Evolutionary conservation across 2,888 invertebrate species (phyloP).

Genomic region (Eulithis prunata): DNA sequence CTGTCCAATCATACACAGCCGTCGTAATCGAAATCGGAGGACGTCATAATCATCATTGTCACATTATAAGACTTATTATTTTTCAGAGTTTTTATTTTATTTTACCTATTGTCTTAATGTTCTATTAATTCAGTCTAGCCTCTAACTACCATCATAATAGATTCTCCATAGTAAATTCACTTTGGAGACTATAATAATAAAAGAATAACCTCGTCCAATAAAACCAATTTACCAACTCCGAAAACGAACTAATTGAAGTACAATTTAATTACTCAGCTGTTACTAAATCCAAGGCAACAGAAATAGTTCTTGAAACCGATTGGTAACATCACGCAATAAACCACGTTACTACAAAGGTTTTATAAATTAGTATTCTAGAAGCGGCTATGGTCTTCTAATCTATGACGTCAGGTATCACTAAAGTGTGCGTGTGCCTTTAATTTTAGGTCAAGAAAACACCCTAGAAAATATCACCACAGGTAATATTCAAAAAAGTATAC

Average conservation of each 20-base stretch:
- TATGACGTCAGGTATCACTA: neutral
- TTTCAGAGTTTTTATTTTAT: too few relatives aligned
- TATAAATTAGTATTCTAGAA: neutral
- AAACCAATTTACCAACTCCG: neutral
- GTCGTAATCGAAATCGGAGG: too few relatives aligned
- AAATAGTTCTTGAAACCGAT: conserved; percentile 3
- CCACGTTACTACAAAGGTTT: neutral
- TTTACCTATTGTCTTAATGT: too few relatives aligned
- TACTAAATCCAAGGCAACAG: conserved; percentile 8
- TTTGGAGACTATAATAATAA: neutral
- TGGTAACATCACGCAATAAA: conserved; percentile 1
- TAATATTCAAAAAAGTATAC: too few relatives aligned
- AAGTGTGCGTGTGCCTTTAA: too few relatives aligned
- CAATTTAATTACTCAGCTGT: conserved; percentile 15
- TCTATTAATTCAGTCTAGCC: too few relatives aligned
- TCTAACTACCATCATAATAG: too few relatives aligned
- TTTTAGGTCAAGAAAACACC: too few relatives aligned
- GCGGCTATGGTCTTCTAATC: neutral
- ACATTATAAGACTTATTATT: too few relatives aligned
- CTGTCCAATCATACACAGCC: too few relatives aligned
- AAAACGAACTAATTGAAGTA: conserved; percentile 4
- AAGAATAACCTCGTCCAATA: neutral
- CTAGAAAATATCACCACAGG: too few relatives aligned
- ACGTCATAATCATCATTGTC: too few relatives aligned
- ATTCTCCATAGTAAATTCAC: neutral